Evolutionary conservation across 2,113 vertebrate genomes (phyloP).

Genomic region (Coptodon rendalli): DNA sequence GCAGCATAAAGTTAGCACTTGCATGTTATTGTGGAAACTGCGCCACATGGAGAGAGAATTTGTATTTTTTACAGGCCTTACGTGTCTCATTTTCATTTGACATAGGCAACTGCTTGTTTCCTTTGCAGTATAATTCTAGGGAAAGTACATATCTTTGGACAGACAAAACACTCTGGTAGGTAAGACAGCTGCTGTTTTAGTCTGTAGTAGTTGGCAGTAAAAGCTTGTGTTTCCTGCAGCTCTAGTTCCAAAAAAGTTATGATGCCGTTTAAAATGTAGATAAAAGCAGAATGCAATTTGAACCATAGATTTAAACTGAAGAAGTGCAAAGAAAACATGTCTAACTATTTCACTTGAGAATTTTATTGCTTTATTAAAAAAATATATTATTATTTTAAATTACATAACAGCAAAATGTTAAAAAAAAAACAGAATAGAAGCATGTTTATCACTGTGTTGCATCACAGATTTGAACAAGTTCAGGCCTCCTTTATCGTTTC

Average conservation of each 20-base stretch:
- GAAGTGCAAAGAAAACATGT: background rate
- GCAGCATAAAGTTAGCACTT: background rate
- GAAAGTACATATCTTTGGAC: background rate
- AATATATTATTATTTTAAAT: background rate
- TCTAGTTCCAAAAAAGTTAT: background rate
- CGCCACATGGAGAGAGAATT: background rate
- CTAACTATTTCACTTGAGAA: background rate
- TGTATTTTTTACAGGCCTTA: background rate
- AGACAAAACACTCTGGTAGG: background rate
- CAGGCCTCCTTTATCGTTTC: background rate
- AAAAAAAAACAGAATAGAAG: background rate
- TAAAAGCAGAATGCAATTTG: background rate
- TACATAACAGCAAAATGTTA: background rate
- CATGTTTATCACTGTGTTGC: background rate
- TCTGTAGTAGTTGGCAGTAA: background rate
- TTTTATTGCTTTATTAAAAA: background rate
- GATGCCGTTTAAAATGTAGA: background rate
- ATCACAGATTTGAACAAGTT: background rate
- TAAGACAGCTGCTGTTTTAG: background rate
- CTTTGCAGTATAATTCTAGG: background rate
- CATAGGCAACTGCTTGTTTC: conserved; percentile 18
- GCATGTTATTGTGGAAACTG: conserved; percentile 30
- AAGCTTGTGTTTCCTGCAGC: background rate
- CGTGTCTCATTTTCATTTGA: conserved; percentile 9
- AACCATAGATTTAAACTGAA: background rate